A percentile compares a stretch with the other conserved stretches of the same genome.
Conservation (phyloP, 2,888 invertebrate genomes). For the Chaetoderma sp. region DNA sequence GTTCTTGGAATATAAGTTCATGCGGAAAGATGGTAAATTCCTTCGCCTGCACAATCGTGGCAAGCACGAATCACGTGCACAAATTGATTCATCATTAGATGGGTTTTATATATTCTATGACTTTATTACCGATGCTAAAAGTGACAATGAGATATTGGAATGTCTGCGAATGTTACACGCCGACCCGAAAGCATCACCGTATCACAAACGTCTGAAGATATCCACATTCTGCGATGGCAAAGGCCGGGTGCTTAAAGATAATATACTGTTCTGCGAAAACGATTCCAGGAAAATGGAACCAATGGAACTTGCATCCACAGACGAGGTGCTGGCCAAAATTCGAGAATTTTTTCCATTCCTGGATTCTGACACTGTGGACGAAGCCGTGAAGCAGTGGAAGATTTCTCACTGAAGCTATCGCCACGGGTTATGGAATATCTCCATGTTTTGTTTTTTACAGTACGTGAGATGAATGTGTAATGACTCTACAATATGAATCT, state of each 20-base stretch:
- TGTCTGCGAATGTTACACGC: background rate
- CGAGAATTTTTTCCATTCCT: background rate
- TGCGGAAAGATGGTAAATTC: background rate
- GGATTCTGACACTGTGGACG: no score
- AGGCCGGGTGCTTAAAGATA: background rate
- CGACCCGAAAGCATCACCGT: background rate
- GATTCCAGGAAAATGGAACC: background rate
- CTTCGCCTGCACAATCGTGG: background rate
- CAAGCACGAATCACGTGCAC: constrained; percentile 2
- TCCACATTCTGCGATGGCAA: background rate
- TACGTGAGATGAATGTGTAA: no score
- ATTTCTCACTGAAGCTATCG: no score
- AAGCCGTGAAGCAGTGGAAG: no score
- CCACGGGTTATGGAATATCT: no score
- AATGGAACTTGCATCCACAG: background rate
- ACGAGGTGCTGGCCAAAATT: background rate
- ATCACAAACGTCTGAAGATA: background rate
- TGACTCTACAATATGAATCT: no score
- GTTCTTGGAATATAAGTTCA: constrained; percentile 7
- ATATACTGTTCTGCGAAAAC: background rate
- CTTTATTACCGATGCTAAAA: background rate
- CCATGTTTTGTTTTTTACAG: no score
- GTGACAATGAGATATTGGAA: background rate
- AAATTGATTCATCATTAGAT: constrained; percentile 5
- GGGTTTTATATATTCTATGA: constrained; percentile 10